Base-by-base conservation (phyloP, 2,888 invertebrate species). In the Xanthia icteritia region DNA sequence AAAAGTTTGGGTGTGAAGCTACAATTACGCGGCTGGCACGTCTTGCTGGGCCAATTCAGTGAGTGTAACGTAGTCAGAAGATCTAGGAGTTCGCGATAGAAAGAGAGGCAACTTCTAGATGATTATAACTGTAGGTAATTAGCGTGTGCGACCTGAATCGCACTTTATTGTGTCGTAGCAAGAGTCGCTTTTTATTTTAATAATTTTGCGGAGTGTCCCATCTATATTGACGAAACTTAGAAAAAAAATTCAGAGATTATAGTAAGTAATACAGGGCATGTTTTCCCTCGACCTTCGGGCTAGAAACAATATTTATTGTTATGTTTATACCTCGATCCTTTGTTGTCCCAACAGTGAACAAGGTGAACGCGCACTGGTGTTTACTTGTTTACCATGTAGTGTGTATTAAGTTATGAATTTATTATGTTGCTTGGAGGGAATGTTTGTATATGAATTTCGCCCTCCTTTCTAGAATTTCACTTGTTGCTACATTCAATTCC, bases 231-330 rank as follows among this genome's bases (percentile, higher is more conserved):
- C 31, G 2, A 31, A 31, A 31, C 31, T 31, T 31, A 23, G 5
- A 51, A 60, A 65, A 76, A 36, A 56, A 27, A 36, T 60, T 31
- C 4, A 31, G 20, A 81, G 60, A 76, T 70, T 70, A 75, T 6
- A 66, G 65, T 66, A 58, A 58, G 65, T 1, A 56, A 76, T 51
- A 58, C 27, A 20, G 8, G 65, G 23, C 51, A 60, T 64, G 78
- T 73, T 73, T 71, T 70, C 58, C 27, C 67, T 71, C 58, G 71
- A 42, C 61, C 82, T 71, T 67, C 58, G 51, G 1, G 1, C 17
- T 42, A 42, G 39, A 61, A 20, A 45, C 66, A 77, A 73, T 82
- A 73, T 77, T 73, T 82, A 82, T 82, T 77, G 56, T 77, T 69
- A 66, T 83, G 72, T 79, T 76, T 80, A 56, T 70, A 71, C 76